These are phyloP conservation scores for Triplophysa rosa DNA, from an alignment of 2,113 vertebrate genomes.

Conservation along the genomic window DNA sequence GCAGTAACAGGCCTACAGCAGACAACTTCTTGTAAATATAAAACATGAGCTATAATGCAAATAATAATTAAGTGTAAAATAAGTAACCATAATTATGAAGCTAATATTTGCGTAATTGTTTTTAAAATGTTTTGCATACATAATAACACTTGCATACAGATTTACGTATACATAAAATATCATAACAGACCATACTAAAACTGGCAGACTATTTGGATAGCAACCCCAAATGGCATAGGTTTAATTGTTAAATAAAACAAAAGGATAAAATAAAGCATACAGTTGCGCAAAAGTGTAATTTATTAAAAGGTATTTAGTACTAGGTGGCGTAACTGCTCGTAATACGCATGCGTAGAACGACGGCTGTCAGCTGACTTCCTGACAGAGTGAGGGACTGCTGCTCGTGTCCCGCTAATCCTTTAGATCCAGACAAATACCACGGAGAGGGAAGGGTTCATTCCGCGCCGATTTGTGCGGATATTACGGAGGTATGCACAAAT, in stretches of 20 bases:
- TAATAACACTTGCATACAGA: no score
- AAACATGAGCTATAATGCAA: neutral
- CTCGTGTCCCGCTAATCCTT: slow-evolving; percentile 44
- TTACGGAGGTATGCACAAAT: slow-evolving; percentile 41
- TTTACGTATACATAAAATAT: no score
- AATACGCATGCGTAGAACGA: slow-evolving; percentile 31
- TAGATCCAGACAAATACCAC: slow-evolving; percentile 32
- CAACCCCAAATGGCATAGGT: no score
- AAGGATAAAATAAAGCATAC: no score
- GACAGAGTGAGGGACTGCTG: slow-evolving; percentile 28
- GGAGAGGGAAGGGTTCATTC: slow-evolving; percentile 15
- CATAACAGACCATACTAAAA: no score
- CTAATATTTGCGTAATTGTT: no score
- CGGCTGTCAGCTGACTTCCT: slow-evolving; percentile 50
- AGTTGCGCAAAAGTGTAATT: no score
- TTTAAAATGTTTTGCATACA: no score
- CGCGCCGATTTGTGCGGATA: slow-evolving; percentile 14
- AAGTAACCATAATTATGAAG: no score
- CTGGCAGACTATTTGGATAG: no score
- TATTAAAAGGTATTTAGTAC: neutral
- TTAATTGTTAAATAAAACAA: no score
- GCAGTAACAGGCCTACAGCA: neutral
- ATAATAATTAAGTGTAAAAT: no score
- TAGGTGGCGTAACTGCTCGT: neutral
- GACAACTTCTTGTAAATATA: neutral